Percentiles rank a stretch among this genome's conserved stretches.
These are phyloP conservation scores for Malurus elegans DNA, from an alignment of 2,113 vertebrate species.

Conservation along the genomic window DNA sequence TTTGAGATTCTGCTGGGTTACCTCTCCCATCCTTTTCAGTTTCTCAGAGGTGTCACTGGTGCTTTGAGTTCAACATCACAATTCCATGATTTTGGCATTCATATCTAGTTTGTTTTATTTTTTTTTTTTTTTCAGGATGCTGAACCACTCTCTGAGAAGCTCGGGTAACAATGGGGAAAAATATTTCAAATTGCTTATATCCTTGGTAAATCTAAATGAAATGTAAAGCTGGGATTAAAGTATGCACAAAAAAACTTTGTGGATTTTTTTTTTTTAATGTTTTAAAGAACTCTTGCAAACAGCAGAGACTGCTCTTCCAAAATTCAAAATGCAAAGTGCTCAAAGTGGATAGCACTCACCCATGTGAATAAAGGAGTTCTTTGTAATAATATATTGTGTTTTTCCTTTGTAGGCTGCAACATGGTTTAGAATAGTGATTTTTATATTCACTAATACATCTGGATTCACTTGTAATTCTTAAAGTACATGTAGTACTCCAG, in stretches of 20 bases:
- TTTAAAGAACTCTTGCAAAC: neutral
- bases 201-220: neutral
- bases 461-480: slow-evolving; percentile 42
- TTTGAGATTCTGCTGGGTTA: neutral
- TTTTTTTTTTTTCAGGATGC: neutral
- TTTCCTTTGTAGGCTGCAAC: neutral
- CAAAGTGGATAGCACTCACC: neutral
- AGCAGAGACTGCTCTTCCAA: neutral
- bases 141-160: neutral
- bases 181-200: neutral
- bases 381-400: neutral
- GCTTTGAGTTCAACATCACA: neutral
- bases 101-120: neutral
- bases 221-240: neutral
- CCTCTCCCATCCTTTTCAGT: neutral
- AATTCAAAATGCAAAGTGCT: neutral
- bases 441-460: neutral
- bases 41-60: neutral
- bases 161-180: neutral
- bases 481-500: slow-evolving; percentile 38
- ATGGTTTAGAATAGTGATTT: neutral
- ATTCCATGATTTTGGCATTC: neutral
- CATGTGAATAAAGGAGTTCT: neutral
- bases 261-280: too few relatives aligned
- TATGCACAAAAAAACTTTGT: neutral